These are phyloP conservation scores for Euwallacea fornicatus DNA, from an alignment of 1,140 invertebrate species.

Conservation along the genomic window DNA sequence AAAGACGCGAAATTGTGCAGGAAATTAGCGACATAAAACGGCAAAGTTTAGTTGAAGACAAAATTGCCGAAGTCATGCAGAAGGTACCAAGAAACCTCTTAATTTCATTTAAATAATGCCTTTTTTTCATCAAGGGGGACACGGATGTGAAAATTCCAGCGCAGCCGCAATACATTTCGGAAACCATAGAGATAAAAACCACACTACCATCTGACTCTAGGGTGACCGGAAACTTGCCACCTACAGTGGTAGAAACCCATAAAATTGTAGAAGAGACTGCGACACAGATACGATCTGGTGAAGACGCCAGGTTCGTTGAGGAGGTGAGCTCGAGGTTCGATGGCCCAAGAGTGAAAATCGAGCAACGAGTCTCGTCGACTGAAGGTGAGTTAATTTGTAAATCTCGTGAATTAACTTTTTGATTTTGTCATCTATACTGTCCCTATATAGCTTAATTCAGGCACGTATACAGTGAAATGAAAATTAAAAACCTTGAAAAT, in stretches of 20 bases:
- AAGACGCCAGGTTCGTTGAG: constrained; percentile 53
- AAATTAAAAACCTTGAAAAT: not conserved
- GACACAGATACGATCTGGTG: constrained; percentile 42
- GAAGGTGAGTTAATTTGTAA: constrained; percentile 10
- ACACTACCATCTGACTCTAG: constrained; percentile 39
- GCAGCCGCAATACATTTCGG: constrained; percentile 33
- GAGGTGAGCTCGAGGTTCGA: constrained; percentile 55
- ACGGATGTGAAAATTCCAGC: constrained; percentile 5
- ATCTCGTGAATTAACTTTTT: not conserved
- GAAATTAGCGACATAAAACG: constrained; percentile 71
- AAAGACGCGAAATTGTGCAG: constrained; percentile 67
- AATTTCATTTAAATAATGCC: not conserved
- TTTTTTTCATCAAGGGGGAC: constrained; percentile 12
- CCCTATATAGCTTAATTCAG: not conserved
- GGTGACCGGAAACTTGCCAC: constrained; percentile 15
- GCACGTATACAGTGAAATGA: not conserved
- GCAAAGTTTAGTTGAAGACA: constrained; percentile 63
- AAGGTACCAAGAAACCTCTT: constrained; percentile 46
- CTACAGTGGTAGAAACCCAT: constrained; percentile 27
- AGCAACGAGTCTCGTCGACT: constrained; percentile 5
- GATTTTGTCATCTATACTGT: not conserved
- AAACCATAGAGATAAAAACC: constrained; percentile 45
- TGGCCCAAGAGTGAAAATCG: constrained; percentile 40
- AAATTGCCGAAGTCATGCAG: constrained; percentile 60
- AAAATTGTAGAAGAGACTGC: constrained; percentile 16